Percentiles rank a stretch among this genome's conserved stretches.
These are phyloP conservation scores for Huso huso DNA, from an alignment of 2,797 vertebrate species.

Conservation along the genomic window DNA sequence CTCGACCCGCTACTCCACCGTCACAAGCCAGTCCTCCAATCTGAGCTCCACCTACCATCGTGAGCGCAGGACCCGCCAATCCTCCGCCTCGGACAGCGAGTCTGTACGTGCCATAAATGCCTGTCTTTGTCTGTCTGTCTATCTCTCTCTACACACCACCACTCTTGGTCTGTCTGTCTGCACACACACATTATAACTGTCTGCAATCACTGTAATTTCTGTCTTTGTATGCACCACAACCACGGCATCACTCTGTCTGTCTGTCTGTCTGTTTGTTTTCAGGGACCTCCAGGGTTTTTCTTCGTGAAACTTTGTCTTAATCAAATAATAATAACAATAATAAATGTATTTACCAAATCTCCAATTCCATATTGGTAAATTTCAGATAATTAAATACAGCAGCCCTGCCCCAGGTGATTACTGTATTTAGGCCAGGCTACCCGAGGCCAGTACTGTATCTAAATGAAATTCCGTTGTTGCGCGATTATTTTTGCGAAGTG, in stretches of 20 bases:
- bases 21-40: constrained; percentile 57
- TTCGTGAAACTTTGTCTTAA: too few species aligned
- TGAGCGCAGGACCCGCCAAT: constrained; percentile 41
- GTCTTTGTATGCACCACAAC: too few species aligned
- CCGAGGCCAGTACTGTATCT: background rate
- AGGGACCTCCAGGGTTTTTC: too few species aligned
- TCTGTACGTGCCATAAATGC: constrained; percentile 44
- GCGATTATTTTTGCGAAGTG: constrained; percentile 27
- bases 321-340: too few species aligned
- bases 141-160: too few species aligned
- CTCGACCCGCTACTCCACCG: constrained; percentile 49
- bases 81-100: constrained; percentile 61
- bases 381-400: background rate
- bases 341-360: too few species aligned
- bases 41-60: constrained; percentile 41
- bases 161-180: too few species aligned
- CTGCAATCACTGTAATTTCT: too few species aligned
- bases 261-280: too few species aligned
- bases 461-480: constrained; percentile 14
- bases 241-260: too few species aligned
- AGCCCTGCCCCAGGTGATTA: background rate
- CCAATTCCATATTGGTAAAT: too few species aligned
- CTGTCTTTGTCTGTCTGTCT: background rate
- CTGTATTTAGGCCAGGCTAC: background rate
- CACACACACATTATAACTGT: too few species aligned